Percentiles rank a stretch among this genome's conserved stretches.
Conservation (phyloP, 1,140 invertebrate species). For the Drosophila sp. region DNA sequence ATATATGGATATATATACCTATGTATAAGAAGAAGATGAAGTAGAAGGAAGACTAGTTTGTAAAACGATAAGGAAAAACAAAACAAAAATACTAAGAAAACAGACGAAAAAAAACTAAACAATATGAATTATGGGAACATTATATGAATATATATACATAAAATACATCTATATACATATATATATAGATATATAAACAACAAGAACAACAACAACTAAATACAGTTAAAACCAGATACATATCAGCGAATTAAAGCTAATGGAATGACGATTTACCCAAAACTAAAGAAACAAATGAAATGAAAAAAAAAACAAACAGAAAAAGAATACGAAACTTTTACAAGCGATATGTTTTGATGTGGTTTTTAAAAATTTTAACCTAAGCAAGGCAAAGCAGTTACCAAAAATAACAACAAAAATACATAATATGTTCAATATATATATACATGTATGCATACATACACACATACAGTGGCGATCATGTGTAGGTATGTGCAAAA, state of each 20-base stretch:
- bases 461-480: constrained; percentile 44
- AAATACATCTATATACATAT: constrained; percentile 20
- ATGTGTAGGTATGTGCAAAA: neutral
- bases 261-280: constrained; percentile 47
- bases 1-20: neutral
- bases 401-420: constrained; percentile 53
- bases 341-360: constrained; percentile 77
- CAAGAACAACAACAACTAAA: constrained; percentile 49
- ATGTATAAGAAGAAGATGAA: neutral
- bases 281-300: constrained; percentile 41
- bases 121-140: constrained; percentile 83
- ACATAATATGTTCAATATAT: constrained; percentile 13
- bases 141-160: constrained; percentile 65
- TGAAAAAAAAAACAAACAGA: constrained; percentile 53
- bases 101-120: constrained; percentile 53
- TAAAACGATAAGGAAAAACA: constrained; percentile 2
- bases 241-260: constrained; percentile 70
- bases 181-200: constrained; percentile 50
- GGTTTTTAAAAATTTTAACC: constrained; percentile 74
- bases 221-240: constrained; percentile 77
- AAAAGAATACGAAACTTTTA: constrained; percentile 34
- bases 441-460: constrained; percentile 52
- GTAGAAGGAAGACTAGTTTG: constrained; percentile 8
- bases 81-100: constrained; percentile 5
- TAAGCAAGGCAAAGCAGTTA: constrained; percentile 74